Evolutionary conservation across 2,797 vertebrate genomes (phyloP).

Genomic region (Petrocephalus sullivani): DNA sequence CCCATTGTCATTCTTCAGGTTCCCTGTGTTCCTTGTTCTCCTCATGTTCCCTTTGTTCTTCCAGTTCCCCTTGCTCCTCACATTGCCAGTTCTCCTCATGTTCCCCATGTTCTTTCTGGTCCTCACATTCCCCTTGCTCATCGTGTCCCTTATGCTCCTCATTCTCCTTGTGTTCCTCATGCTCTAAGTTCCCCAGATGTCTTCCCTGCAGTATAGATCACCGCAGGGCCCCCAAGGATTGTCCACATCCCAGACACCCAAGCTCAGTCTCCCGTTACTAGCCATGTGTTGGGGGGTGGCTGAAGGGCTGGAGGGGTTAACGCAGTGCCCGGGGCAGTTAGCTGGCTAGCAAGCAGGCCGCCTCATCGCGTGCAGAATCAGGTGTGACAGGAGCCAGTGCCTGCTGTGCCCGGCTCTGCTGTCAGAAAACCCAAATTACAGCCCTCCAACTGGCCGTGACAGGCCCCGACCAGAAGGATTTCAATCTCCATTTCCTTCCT

Average conservation of each 20-base stretch:
- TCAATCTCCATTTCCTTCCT: conserved; percentile 16
- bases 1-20: not conserved
- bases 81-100: not conserved
- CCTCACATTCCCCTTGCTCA: not conserved
- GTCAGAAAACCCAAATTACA: conserved; percentile 26
- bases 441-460: not conserved
- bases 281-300: not conserved
- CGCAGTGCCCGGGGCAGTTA: not conserved
- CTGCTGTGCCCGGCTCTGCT: not conserved
- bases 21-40: not conserved
- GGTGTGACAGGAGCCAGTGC: not conserved
- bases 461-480: not conserved
- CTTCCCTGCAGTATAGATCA: not conserved
- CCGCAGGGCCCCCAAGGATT: not conserved
- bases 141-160: not conserved
- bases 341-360: not conserved
- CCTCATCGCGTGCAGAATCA: not conserved
- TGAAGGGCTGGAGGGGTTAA: not conserved
- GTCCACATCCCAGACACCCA: not conserved
- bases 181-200: not conserved
- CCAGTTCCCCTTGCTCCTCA: not conserved
- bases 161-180: not conserved
- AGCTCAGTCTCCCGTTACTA: not conserved
- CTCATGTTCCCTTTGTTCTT: not conserved
- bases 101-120: not conserved